A percentile compares a stretch with the other conserved stretches of the same genome.
phyloP scores from a whole-genome alignment of 2,113 vertebrate species.

The Phyllostomus discolor region DNA sequence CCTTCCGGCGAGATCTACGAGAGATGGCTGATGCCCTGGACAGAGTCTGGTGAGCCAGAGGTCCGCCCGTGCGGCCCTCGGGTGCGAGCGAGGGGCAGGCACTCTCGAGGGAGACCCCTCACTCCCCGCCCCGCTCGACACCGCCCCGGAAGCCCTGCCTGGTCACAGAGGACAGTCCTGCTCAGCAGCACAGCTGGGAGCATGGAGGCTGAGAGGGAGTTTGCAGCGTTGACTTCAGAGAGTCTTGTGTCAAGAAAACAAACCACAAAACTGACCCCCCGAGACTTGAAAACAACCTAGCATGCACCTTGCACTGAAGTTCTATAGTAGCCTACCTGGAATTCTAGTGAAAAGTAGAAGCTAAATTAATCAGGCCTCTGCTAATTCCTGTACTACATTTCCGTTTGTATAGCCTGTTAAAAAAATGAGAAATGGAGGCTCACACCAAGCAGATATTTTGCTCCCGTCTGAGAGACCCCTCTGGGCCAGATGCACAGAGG shows the following conservation, averaged over 20 bases:
- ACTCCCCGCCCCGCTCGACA: background rate
- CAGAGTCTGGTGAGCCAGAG: background rate
- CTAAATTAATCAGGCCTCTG: constrained; percentile 53
- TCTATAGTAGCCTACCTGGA: constrained; percentile 61
- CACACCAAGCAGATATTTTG: background rate
- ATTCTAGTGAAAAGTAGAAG: constrained; percentile 62
- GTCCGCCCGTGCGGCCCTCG: background rate
- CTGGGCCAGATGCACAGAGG: background rate
- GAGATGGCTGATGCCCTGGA: background rate
- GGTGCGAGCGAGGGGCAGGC: background rate
- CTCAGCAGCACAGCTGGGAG: constrained; percentile 27
- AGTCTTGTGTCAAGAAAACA: constrained; percentile 43
- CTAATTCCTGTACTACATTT: constrained; percentile 31
- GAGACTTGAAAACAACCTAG: constrained; percentile 47
- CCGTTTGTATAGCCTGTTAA: constrained; percentile 18
- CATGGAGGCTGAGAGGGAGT: background rate
- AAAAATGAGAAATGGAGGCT: constrained; percentile 12
- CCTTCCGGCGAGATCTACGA: background rate
- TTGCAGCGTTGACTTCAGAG: constrained; percentile 19
- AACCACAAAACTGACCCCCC: constrained; percentile 50
- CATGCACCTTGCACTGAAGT: constrained; percentile 72
- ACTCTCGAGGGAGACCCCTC: background rate
- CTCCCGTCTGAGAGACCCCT: background rate
- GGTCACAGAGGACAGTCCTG: background rate
- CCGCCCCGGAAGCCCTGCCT: background rate